Percentiles rank a stretch among this genome's conserved stretches.
Conservation (phyloP, 2,888 invertebrate genomes). For the Trisateles emortualis region DNA sequence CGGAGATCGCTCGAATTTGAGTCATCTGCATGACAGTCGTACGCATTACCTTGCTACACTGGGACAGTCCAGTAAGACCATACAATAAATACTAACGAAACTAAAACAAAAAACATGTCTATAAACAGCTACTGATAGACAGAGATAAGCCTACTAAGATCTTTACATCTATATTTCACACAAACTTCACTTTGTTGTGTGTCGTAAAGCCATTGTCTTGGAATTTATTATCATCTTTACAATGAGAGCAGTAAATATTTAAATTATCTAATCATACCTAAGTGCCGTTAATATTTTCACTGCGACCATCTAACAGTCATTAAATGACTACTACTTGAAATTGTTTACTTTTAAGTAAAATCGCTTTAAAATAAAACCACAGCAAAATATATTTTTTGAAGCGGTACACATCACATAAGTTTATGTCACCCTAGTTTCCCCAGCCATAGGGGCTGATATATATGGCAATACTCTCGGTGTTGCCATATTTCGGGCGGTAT, state of each 20-base stretch:
- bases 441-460: too few species aligned
- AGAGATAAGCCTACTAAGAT: slow-evolving; percentile 27
- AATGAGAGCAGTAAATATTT: slow-evolving; percentile 37
- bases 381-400: slow-evolving; percentile 26
- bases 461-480: too few species aligned
- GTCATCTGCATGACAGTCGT: too few species aligned
- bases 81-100: neutral
- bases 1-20: too few species aligned
- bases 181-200: slow-evolving; percentile 20
- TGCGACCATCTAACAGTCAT: slow-evolving; percentile 31
- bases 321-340: slow-evolving; percentile 28
- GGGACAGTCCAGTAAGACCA: too few species aligned
- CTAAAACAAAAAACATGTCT: neutral
- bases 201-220: slow-evolving; percentile 41
- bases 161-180: slow-evolving; percentile 12
- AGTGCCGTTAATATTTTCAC: slow-evolving; percentile 40
- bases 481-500: too few species aligned
- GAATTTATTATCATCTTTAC: slow-evolving; percentile 26
- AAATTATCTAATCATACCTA: slow-evolving; percentile 40
- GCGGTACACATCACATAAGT: too few species aligned
- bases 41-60: too few species aligned
- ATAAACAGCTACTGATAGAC: slow-evolving; percentile 9
- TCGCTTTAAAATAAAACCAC: slow-evolving; percentile 31
- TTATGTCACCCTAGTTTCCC: too few species aligned
- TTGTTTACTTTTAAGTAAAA: slow-evolving; percentile 39